Evolutionary conservation across 2,113 vertebrate species (phyloP).

Genomic region (Pipa parva): DNA sequence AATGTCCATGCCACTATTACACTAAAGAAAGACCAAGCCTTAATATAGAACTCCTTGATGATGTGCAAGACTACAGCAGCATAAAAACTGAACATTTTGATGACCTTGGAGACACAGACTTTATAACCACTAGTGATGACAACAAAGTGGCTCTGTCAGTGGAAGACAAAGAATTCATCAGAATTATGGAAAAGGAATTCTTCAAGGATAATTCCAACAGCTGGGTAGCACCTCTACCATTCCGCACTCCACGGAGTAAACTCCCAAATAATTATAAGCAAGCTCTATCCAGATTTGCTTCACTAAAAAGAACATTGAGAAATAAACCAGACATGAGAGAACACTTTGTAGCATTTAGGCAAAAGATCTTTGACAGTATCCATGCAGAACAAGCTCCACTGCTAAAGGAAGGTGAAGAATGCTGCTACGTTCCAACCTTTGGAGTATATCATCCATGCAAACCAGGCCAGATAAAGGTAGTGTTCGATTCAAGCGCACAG

Average conservation of each 20-base stretch:
- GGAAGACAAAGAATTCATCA: too few species aligned
- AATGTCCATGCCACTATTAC: too few species aligned
- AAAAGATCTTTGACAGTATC: background rate
- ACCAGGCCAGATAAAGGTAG: background rate
- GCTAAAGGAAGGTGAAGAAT: background rate
- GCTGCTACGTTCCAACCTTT: background rate
- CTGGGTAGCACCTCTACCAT: background rate
- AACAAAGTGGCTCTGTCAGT: too few species aligned
- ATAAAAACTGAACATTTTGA: background rate
- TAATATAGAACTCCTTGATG: too few species aligned
- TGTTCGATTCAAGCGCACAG: background rate
- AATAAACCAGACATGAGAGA: background rate
- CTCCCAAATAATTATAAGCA: background rate
- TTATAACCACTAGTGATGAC: background rate
- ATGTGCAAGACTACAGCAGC: too few species aligned
- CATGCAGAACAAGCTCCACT: background rate
- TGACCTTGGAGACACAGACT: background rate
- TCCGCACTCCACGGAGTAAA: background rate
- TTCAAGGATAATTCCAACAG: background rate
- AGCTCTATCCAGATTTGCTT: background rate
- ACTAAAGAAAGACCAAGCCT: too few species aligned
- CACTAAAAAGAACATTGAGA: too few species aligned
- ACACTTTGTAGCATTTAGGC: too few species aligned
- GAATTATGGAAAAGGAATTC: background rate
- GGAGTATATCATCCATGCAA: background rate